Percentiles rank a stretch among this genome's conserved stretches.
These are phyloP conservation scores for Pangasius djambal DNA, from an alignment of 2,797 vertebrate genomes.

Conservation along the genomic window DNA sequence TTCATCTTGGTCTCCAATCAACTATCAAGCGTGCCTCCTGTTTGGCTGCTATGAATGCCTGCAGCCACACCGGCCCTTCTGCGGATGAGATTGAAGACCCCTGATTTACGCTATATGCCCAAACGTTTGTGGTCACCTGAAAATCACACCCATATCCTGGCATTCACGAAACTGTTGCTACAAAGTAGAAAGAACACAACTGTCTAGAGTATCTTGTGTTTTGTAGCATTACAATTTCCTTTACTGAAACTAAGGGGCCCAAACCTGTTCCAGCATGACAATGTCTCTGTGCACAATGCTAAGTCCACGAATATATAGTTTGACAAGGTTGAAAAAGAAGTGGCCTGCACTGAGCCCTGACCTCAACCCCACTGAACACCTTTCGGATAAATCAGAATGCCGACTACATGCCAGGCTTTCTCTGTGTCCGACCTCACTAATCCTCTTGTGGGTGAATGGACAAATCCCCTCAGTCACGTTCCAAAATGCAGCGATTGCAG, in stretches of 20 bases:
- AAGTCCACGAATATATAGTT: too few relatives aligned
- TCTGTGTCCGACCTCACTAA: too few relatives aligned
- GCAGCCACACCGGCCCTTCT: not conserved
- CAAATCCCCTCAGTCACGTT: not conserved
- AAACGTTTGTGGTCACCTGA: not conserved
- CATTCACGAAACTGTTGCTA: not conserved
- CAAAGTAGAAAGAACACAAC: not conserved
- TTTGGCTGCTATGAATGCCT: not conserved
- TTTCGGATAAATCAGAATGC: not conserved
- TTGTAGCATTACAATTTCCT: too few relatives aligned
- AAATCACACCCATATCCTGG: not conserved
- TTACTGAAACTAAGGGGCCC: not conserved
- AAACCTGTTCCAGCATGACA: not conserved
- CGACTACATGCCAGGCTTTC: not conserved
- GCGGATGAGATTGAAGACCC: not conserved
- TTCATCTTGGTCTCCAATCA: not conserved
- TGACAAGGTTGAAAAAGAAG: too few relatives aligned
- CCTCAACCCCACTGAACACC: not conserved
- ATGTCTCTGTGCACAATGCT: too few relatives aligned
- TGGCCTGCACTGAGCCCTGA: not conserved
- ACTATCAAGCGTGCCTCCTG: not conserved
- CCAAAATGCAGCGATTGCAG: not conserved
- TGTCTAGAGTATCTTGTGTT: too few relatives aligned
- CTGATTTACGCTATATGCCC: not conserved
- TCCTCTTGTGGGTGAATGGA: not conserved